Conservation (phyloP, 2,797 vertebrate genomes). For the Synanceia verrucosa region DNA sequence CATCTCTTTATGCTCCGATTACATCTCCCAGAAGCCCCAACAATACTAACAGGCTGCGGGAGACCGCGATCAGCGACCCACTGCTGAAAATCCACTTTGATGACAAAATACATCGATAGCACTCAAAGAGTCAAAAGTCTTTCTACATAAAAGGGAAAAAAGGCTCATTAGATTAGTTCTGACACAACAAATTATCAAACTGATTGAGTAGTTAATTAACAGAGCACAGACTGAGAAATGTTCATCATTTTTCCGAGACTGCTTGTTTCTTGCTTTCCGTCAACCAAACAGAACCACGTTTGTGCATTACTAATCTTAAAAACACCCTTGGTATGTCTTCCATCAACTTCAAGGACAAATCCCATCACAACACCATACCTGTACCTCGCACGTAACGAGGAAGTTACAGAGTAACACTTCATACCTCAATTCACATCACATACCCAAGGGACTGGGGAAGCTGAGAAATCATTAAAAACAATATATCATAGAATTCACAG, state of each 20-base stretch:
- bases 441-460: constrained; percentile 27
- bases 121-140: constrained; percentile 7
- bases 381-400: constrained; percentile 25
- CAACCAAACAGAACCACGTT: constrained; percentile 4
- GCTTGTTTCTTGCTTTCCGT: not conserved
- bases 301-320: constrained; percentile 28
- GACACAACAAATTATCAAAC: constrained; percentile 54
- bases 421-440: constrained; percentile 29
- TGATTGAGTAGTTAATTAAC: constrained; percentile 49
- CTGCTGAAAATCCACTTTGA: no score
- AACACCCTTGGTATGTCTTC: constrained; percentile 35
- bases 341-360: constrained; percentile 68
- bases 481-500: constrained; percentile 62
- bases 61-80: no score
- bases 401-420: constrained; percentile 24
- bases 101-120: no score
- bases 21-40: no score
- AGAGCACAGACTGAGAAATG: constrained; percentile 15
- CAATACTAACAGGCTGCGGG: no score
- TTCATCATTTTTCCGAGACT: not conserved
- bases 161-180: constrained; percentile 29
- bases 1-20: no score
- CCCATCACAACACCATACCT: constrained; percentile 24
- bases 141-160: not conserved
- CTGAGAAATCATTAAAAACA: constrained; percentile 73